phyloP scores from a whole-genome alignment of 2,888 invertebrate species.

The Leucozona laternaria region DNA sequence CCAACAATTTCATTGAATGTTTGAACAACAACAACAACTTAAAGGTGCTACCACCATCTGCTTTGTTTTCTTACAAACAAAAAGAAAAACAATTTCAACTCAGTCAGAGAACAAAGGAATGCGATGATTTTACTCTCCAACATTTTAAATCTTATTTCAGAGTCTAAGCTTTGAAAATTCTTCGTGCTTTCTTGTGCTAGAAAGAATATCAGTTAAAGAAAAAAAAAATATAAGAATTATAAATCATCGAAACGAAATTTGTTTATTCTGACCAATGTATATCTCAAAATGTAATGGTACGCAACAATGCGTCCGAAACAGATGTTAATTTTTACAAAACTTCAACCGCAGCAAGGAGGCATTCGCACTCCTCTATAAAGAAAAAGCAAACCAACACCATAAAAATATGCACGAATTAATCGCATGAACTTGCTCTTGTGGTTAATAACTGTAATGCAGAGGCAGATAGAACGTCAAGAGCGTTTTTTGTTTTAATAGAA shows the following conservation, averaged over 20 bases:
- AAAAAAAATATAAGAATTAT: constrained; percentile 12
- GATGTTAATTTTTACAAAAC: constrained; percentile 33
- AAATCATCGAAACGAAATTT: constrained; percentile 10
- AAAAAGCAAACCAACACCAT: not conserved
- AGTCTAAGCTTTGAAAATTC: not conserved
- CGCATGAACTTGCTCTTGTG: too few relatives aligned
- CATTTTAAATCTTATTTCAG: not conserved
- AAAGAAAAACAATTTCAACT: too few relatives aligned
- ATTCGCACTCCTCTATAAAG: not conserved
- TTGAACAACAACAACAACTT: too few relatives aligned
- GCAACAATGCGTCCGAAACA: constrained; percentile 23
- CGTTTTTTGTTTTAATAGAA: too few relatives aligned
- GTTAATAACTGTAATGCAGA: too few relatives aligned
- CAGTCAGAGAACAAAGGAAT: too few relatives aligned
- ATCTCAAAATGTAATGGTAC: constrained; percentile 26
- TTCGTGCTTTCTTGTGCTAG: not conserved
- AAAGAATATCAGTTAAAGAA: not conserved
- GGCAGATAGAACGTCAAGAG: too few relatives aligned
- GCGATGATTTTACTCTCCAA: not conserved
- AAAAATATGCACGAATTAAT: too few relatives aligned
- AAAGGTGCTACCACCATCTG: too few relatives aligned
- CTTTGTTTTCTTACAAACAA: too few relatives aligned
- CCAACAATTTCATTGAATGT: too few relatives aligned
- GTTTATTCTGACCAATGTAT: constrained; percentile 17
- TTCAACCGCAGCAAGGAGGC: not conserved